phyloP scores from a whole-genome alignment of 2,888 invertebrate genomes.

The Epirrita christyi region DNA sequence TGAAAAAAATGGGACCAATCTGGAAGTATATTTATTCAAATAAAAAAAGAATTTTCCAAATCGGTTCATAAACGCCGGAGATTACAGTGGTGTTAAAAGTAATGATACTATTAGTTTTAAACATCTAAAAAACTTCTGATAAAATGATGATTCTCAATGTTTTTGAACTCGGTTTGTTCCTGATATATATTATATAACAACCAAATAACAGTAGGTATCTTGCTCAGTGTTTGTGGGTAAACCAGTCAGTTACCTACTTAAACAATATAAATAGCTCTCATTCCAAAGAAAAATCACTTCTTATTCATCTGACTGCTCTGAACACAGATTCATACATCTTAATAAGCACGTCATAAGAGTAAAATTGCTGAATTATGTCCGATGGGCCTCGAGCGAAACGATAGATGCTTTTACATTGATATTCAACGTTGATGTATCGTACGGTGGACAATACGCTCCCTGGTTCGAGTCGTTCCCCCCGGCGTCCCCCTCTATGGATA shows the following conservation, averaged over 20 bases:
- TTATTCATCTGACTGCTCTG: slow-evolving; percentile 20
- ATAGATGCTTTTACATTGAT: slow-evolving; percentile 73
- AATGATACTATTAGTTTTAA: no score
- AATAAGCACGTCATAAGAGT: slow-evolving; percentile 66
- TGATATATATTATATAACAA: no score
- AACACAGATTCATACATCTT: slow-evolving; percentile 53
- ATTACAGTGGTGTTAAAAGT: no score
- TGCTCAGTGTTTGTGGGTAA: background rate
- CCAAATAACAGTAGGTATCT: no score
- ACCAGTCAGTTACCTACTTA: slow-evolving; percentile 17
- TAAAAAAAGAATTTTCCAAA: no score
- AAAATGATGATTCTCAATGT: no score
- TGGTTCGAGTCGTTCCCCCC: slow-evolving; percentile 52
- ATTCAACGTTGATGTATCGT: slow-evolving; percentile 76
- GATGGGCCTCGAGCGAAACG: slow-evolving; percentile 57
- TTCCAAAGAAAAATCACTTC: slow-evolving; percentile 40
- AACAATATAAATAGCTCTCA: slow-evolving; percentile 26
- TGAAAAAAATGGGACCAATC: no score
- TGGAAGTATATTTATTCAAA: no score
- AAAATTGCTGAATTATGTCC: slow-evolving; percentile 69
- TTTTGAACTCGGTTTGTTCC: no score
- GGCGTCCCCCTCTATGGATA: slow-evolving; percentile 46
- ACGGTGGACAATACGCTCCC: slow-evolving; percentile 66
- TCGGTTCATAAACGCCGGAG: no score
- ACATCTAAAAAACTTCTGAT: background rate